Evolutionary conservation across 2,113 vertebrate species (phyloP), one percentile per base, ranked within the genome.

Genomic region (Xenopus tropicalis): DNA sequence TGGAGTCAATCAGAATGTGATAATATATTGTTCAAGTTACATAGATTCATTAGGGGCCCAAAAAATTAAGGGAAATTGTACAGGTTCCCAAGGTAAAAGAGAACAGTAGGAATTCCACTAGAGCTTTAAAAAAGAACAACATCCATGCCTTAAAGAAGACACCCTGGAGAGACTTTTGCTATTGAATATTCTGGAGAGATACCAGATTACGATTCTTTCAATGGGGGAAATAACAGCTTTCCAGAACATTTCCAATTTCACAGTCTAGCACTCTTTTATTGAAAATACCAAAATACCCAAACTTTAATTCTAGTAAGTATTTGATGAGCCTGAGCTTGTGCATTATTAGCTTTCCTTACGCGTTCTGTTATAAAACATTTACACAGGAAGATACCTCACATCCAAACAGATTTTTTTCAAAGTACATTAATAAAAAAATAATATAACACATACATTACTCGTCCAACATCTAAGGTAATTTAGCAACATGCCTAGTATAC

Each of bases 231-330:
- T 23, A 59, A 59, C 57, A 59, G 21, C 57, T 24, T 59, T 59
- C 22, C 57, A 22, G 22, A 59, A 59, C 57, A 59, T 23, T 59
- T 59, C 22, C 57, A 59, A 59, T 59, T 59, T 59, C 57, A 59
- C 57, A 59, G 57, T 59, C 57, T 24, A 59, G 57, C 22, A 59
- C 57, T 59, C 57, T 59, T 24, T 59, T 24, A 59, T 59, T 59
- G 57, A 59, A 59, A 59, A 14, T 23, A 59, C 57, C 57, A 59
- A 24, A 59, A 59, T 20, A 54, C 52, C 52, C 14, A 54, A 54
- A 54, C 52, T 23, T 59, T 22, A 23, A 59, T 59, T 59, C 20
- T 11, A 59, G 57, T 59, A 59, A 59, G 16, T 23, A 20, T 59
- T 23, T 23, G 21, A 59, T 59, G 22, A 59, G 22, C 22, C 11